Conservation (phyloP, 2,888 invertebrate species). For the Oscheius sp. region DNA sequence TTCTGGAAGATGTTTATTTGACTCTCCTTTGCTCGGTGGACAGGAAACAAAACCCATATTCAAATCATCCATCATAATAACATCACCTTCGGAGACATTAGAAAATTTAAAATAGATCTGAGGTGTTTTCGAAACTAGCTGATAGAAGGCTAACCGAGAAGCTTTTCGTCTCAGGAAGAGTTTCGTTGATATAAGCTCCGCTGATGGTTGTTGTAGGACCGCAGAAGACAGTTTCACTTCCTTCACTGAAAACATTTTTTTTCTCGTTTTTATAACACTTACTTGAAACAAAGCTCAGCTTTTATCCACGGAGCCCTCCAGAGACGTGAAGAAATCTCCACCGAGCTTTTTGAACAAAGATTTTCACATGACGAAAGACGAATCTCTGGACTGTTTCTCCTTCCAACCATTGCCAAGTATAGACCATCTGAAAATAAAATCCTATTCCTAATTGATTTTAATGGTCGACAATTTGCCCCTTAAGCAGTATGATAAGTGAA, state of each 20-base stretch:
- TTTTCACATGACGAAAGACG: constrained; percentile 39
- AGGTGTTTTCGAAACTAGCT: too few relatives aligned
- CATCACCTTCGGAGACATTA: constrained; percentile 49
- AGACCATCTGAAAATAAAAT: constrained; percentile 26
- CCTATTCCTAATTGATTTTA: not conserved
- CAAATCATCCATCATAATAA: constrained; percentile 49
- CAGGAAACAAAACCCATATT: constrained; percentile 31
- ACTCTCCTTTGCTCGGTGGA: not conserved
- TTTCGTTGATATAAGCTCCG: constrained; percentile 45
- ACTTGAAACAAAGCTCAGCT: constrained; percentile 53
- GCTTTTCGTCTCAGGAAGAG: constrained; percentile 43
- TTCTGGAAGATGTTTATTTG: not conserved
- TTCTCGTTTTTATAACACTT: not conserved
- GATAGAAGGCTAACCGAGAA: too few relatives aligned
- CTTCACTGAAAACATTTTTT: constrained; percentile 5
- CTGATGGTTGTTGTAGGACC: constrained; percentile 44
- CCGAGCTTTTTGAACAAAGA: constrained; percentile 41
- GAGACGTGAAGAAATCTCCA: constrained; percentile 41
- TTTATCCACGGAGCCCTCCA: constrained; percentile 45
- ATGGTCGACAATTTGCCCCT: constrained; percentile 1
- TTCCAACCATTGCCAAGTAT: constrained; percentile 39
- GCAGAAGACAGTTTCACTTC: constrained; percentile 35
- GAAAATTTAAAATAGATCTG: constrained; percentile 53
- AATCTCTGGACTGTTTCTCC: constrained; percentile 28
- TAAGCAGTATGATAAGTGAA: not conserved